phyloP scores from a whole-genome alignment of 2,888 invertebrate genomes.

The Bedellia somnulentella region DNA sequence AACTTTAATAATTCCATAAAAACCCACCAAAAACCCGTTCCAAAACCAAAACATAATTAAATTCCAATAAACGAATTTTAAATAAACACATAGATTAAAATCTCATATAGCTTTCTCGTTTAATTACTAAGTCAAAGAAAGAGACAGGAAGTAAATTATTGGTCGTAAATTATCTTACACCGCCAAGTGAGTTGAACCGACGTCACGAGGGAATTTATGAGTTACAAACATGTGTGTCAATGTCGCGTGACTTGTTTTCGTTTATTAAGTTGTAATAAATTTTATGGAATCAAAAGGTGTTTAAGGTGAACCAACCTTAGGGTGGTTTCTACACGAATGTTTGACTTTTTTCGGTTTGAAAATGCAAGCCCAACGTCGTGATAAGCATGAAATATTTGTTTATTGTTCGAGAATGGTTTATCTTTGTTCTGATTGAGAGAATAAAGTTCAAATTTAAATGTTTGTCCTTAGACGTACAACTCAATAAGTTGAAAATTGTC shows the following conservation, averaged over 20 bases:
- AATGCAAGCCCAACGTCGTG: too few relatives aligned
- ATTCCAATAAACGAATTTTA: constrained; percentile 44
- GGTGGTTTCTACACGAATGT: too few relatives aligned
- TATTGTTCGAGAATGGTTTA: too few relatives aligned
- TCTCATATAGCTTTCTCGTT: constrained; percentile 15
- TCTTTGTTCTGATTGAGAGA: too few relatives aligned
- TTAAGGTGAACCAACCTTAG: too few relatives aligned
- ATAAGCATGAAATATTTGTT: too few relatives aligned
- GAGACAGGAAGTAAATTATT: constrained; percentile 19
- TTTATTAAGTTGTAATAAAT: constrained; percentile 57
- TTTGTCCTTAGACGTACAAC: too few relatives aligned
- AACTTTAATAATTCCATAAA: constrained; percentile 7
- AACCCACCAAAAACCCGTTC: constrained; percentile 12
- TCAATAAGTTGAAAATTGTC: too few relatives aligned
- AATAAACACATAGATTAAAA: constrained; percentile 27
- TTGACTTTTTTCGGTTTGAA: too few relatives aligned
- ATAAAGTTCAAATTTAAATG: too few relatives aligned
- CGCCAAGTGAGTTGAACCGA: constrained; percentile 22
- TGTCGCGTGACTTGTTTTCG: constrained; percentile 39
- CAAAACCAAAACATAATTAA: constrained; percentile 28
- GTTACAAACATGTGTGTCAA: constrained; percentile 36
- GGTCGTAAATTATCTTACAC: constrained; percentile 41
- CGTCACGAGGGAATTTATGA: constrained; percentile 23
- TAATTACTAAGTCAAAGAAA: constrained; percentile 13
- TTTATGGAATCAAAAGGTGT: too few relatives aligned